A percentile compares a stretch with the other conserved stretches of the same genome.
Evolutionary conservation across 2,888 invertebrate genomes (phyloP).

Genomic region (Ernsta delagoae): DNA sequence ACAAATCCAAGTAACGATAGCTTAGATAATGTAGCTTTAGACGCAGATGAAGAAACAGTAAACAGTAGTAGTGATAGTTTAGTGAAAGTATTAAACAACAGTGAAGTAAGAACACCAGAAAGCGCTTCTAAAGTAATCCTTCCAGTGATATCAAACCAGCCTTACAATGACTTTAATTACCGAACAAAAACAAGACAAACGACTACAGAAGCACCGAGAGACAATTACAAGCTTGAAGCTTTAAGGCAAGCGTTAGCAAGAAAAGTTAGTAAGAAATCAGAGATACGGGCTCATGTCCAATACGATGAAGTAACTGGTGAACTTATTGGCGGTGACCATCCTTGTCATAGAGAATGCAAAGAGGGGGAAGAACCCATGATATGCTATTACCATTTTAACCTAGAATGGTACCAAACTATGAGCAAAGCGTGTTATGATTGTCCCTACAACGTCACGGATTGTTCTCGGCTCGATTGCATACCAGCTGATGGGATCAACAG

Average conservation of each 20-base stretch:
- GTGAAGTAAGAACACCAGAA: conserved; percentile 53
- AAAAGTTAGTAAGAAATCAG: conserved; percentile 53
- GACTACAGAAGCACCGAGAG: conserved; percentile 40
- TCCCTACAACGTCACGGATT: conserved; percentile 90
- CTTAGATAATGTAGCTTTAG: conserved; percentile 30
- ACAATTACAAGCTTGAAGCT: conserved; percentile 37
- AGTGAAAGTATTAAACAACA: conserved; percentile 51
- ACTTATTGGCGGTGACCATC: conserved; percentile 73
- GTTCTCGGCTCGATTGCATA: conserved; percentile 91
- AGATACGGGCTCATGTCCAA: conserved; percentile 63
- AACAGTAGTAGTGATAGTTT: conserved; percentile 31
- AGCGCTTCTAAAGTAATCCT: conserved; percentile 73
- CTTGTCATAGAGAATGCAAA: conserved; percentile 88
- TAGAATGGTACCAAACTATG: conserved; percentile 94
- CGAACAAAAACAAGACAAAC: conserved; percentile 48
- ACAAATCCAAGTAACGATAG: conserved; percentile 3
- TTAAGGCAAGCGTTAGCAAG: conserved; percentile 7
- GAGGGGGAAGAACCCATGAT: conserved; percentile 86
- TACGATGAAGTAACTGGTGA: conserved; percentile 78
- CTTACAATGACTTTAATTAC: conserved; percentile 56
- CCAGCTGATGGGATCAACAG: conserved; percentile 92
- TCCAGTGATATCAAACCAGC: conserved; percentile 54
- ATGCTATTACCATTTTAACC: conserved; percentile 89
- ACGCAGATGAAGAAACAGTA: conserved; percentile 16
- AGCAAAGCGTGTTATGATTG: conserved; percentile 95